Base-by-base conservation (phyloP, 2,888 invertebrate species). In the Leucophenga maculata region DNA sequence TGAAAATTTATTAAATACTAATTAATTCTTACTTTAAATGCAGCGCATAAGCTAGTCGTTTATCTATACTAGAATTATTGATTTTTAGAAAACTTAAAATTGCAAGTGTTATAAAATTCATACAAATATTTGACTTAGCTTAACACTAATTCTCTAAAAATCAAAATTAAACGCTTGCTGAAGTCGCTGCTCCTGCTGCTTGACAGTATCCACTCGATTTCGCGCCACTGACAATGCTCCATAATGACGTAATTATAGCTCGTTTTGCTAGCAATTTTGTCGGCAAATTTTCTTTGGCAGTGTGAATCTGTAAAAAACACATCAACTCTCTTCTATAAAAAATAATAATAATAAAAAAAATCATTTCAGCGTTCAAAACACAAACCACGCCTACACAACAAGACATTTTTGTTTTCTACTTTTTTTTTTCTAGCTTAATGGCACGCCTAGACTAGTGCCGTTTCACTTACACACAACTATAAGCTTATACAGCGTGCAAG, bases 231-330 rank as follows among this genome's bases (percentile, higher is more conserved):
- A 82, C 83, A 82, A 85, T 85, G 86, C 85, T 85, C 86, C 86
- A 85, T 86, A 86, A 86, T 86, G 86, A 86, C 78, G 85, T 84
- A 86, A 86, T 86, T 86, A 86, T 86, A 81, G 85, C 84, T 86
- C 86, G 86, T 86, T 86, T 86, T 86, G 80, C 85, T 85, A 83
- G 83, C 86, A 85, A 86, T 86, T 86, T 39, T 39, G 9, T 85
- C 79, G 78, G 77, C 78, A 80, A 80, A 79, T 82, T 85, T 82
- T 75, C 73, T 39, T 39, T 9, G 8, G 8, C 39, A 39, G 54
- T 64, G 32, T 20, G 55, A 14, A 62, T 22, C 44, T 59, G 22
- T 22, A 39, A 54, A 20, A 31, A 4, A 39, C 6, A 31, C 69
- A 69, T 69, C 55, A 68, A 46, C 18, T 59, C 73, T 64, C 69